Evolutionary conservation across 2,797 vertebrate species (phyloP).

Genomic region (Takifugu rubripes): DNA sequence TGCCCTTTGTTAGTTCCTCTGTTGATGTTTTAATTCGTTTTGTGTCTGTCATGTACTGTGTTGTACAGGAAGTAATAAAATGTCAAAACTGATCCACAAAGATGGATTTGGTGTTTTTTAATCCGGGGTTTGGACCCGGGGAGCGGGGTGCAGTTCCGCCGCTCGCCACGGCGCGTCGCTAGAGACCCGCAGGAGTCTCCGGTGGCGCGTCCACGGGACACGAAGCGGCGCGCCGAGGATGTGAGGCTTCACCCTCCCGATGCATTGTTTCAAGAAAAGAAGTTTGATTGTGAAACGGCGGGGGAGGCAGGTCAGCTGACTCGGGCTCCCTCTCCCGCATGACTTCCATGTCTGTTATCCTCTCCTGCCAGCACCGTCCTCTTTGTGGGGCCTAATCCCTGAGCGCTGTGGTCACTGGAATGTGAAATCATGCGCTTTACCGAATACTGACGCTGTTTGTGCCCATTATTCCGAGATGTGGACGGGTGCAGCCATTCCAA

Average conservation of each 20-base stretch:
- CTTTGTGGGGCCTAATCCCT: conserved; percentile 63
- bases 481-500: not conserved
- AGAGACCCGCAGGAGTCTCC: conserved; percentile 31
- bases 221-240: too few relatives aligned
- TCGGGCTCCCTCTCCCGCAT: conserved; percentile 40
- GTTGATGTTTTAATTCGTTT: conserved; percentile 57
- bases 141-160: conserved; percentile 43
- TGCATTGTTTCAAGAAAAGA: too few relatives aligned
- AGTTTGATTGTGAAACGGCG: conserved; percentile 6
- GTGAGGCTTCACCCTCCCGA: too few relatives aligned
- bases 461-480: conserved; percentile 21
- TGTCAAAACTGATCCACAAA: conserved; percentile 37
- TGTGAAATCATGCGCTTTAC: conserved; percentile 58
- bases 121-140: conserved; percentile 12
- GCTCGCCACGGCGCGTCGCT: conserved; percentile 63
- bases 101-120: not conserved
- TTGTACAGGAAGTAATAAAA: conserved; percentile 77
- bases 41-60: conserved; percentile 65
- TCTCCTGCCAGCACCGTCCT: conserved; percentile 38
- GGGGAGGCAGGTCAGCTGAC: conserved; percentile 10
- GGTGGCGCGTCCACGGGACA: too few relatives aligned
- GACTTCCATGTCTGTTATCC: conserved; percentile 51
- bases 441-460: conserved; percentile 37
- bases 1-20: conserved; percentile 55
- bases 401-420: conserved; percentile 60